A percentile compares a stretch with the other conserved stretches of the same genome.
Conservation (phyloP, 1,140 invertebrate species). For the Drosophila ohnishii region DNA sequence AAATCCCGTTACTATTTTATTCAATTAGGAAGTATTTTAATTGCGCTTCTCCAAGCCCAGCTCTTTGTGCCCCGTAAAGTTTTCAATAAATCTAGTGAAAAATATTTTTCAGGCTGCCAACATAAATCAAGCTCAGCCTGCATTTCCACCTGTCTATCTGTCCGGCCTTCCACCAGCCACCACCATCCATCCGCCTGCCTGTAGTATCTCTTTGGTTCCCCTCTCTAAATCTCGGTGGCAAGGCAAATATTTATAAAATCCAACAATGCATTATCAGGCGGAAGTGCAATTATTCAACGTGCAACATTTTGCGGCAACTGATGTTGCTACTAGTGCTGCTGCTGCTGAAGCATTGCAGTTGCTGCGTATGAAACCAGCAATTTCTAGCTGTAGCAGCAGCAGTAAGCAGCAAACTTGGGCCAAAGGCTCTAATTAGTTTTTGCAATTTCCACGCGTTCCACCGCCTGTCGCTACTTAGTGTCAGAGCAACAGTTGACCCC, state of each 20-base stretch:
- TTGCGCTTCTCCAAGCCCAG: constrained; percentile 4
- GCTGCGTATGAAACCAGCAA: constrained; percentile 75
- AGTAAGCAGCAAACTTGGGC: constrained; percentile 50
- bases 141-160: constrained; percentile 45
- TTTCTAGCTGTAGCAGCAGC: constrained; percentile 61
- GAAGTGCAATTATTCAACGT: constrained; percentile 82
- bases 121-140: constrained; percentile 42
- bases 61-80: constrained; percentile 5
- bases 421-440: constrained; percentile 81
- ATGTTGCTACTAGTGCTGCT: constrained; percentile 39
- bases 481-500: constrained; percentile 67
- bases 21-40: constrained; percentile 23
- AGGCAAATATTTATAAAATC: constrained; percentile 81
- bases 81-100: constrained; percentile 35
- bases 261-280: constrained; percentile 81
- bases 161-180: constrained; percentile 1
- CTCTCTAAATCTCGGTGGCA: constrained; percentile 22
- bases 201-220: constrained; percentile 1
- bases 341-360: constrained; percentile 5
- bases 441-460: constrained; percentile 77
- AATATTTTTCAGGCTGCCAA: constrained; percentile 11
- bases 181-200: constrained; percentile 1
- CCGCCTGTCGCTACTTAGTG: constrained; percentile 72
- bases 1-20: constrained; percentile 10
- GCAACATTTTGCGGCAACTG: constrained; percentile 77